Evolutionary conservation across 1,140 invertebrate genomes (phyloP).

Genomic region (Procambarus clarkii): DNA sequence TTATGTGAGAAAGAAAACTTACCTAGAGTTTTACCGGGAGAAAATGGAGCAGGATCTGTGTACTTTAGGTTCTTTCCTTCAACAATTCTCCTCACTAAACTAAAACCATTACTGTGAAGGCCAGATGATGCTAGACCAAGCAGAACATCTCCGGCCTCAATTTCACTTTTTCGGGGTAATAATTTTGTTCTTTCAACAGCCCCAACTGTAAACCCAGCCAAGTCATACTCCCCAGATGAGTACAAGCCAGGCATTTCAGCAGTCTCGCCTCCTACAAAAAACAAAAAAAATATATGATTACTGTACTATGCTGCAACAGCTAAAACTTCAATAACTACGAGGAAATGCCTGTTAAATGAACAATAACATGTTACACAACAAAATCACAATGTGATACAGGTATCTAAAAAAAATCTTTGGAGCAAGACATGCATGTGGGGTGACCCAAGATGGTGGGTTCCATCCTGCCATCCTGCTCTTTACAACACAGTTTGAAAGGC

Average conservation of each 20-base stretch:
- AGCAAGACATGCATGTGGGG: no score
- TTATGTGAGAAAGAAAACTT: constrained; percentile 38
- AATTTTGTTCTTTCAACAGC: constrained; percentile 87
- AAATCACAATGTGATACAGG: no score
- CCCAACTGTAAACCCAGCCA: constrained; percentile 96
- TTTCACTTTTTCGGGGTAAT: constrained; percentile 84
- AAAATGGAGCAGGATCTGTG: constrained; percentile 87
- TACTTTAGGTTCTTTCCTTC: constrained; percentile 81
- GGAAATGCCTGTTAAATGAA: no score
- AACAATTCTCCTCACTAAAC: constrained; percentile 91
- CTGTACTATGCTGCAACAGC: no score
- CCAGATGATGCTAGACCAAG: constrained; percentile 93
- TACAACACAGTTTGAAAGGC: no score
- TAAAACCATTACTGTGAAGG: constrained; percentile 97
- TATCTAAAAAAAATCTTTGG: no score
- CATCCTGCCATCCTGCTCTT: no score
- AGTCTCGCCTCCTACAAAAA: constrained; percentile 89
- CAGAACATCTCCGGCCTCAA: constrained; percentile 86
- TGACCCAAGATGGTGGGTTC: no score
- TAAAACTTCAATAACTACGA: no score
- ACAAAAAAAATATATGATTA: no score
- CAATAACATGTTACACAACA: no score
- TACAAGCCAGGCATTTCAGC: constrained; percentile 98
- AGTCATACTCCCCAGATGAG: constrained; percentile 88
- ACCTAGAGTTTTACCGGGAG: constrained; percentile 78